Base-by-base conservation (phyloP, 1,140 invertebrate genomes). In the Scaptomyza graminum region DNA sequence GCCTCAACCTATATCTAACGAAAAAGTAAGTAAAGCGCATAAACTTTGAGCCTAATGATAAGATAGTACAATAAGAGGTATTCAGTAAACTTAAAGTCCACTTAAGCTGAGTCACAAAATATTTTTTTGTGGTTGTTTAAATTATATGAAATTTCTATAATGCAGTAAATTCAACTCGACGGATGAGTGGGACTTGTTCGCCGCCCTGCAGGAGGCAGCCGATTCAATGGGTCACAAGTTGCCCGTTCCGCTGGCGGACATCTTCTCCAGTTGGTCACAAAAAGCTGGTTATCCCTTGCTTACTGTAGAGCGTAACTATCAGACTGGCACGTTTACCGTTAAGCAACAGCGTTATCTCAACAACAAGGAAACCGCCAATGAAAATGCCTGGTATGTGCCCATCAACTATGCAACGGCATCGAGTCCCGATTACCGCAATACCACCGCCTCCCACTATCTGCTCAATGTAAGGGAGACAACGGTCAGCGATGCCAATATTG, bases 1-100 rank as follows among this genome's bases (percentile, higher is more conserved):
- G 97, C 7, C 91, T 98, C 0, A 95, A 95, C 0, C 95, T 95
- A 73, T 97, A 97, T 82, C 92, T 97, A 11, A 94, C 94, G 3
- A 93, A 92, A 61, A 94, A 94, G 93, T 94, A 91, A 89, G 91
- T 87, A 13, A n/a, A 22, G 2, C 1, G 11, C 31, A 43, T n/a
- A 15, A 11, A n/a, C 12, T 5, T n/a, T n/a, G 9, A 37, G 11
- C 12, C 3, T 11, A 11, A 11, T 12, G 34, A 37, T 37, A 41
- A 41, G 37, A 34, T 34, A 34, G 7, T 34, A 5, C 28, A 7
- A 5, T 31, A 6, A 3, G 28, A 7, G 28, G 28, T 31, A 6
- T 5, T 7, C 7, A 4, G 5, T 31, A 31, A 31, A 31, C 28
- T 9, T 1, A 8, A 34, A 31, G 18, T 22, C 18, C 18, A 22